A percentile compares a stretch with the other conserved stretches of the same genome.
These are phyloP conservation scores for Denticeps clupeoides DNA, from an alignment of 2,797 vertebrate genomes.

Conservation along the genomic window DNA sequence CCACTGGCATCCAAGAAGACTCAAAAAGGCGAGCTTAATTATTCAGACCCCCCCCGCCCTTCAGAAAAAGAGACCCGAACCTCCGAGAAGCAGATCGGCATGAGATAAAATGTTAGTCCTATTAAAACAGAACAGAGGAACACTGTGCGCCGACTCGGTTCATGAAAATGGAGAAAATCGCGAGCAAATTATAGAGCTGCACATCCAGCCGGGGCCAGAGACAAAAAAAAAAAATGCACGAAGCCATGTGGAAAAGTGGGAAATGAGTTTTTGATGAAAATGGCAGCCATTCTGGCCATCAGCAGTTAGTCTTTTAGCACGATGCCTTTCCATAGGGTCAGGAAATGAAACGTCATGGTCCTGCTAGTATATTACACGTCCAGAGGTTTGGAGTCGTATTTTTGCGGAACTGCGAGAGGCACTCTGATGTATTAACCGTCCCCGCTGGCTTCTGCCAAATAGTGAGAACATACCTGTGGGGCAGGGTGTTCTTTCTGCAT, in stretches of 20 bases:
- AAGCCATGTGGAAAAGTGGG: slow-evolving; percentile 18
- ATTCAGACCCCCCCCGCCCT: too few relatives aligned
- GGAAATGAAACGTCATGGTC: slow-evolving; percentile 7
- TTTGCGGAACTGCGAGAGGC: not conserved
- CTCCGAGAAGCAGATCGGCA: too few relatives aligned
- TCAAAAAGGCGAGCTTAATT: too few relatives aligned
- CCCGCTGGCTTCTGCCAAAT: not conserved
- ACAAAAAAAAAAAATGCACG: not conserved
- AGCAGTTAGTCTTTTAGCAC: slow-evolving; percentile 29
- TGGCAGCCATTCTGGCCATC: slow-evolving; percentile 29
- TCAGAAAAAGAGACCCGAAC: too few relatives aligned
- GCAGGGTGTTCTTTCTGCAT: slow-evolving; percentile 12
- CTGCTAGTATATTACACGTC: slow-evolving; percentile 1
- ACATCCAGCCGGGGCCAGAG: too few relatives aligned
- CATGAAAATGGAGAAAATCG: slow-evolving; percentile 22
- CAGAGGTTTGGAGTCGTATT: slow-evolving; percentile 4
- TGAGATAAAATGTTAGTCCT: too few relatives aligned
- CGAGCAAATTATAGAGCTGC: slow-evolving; percentile 14
- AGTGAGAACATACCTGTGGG: not conserved
- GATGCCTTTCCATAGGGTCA: slow-evolving; percentile 22
- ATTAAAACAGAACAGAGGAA: too few relatives aligned
- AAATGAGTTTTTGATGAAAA: slow-evolving; percentile 34
- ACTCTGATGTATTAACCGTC: not conserved
- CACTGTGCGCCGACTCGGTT: not conserved
- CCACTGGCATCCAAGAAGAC: too few relatives aligned